Evolutionary conservation across 2,797 vertebrate species (phyloP), one percentile per base, ranked within the genome.

Genomic region (Phalanger gymnotis): DNA sequence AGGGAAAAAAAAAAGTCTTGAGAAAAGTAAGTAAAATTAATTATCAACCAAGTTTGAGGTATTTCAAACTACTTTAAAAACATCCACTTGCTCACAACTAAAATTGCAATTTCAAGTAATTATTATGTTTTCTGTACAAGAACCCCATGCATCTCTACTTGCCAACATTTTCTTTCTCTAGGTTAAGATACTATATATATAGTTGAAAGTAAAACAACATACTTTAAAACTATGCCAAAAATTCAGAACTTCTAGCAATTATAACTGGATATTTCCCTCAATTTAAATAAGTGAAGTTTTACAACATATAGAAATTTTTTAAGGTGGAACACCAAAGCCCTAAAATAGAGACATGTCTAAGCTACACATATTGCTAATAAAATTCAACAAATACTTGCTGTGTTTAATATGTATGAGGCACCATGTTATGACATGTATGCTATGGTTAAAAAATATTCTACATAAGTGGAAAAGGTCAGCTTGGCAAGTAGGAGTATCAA

Each of bases 241-340:
- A 2, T 81, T 34, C 91, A 81, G 7, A 47, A 27, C 81, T 93
- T 94, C 54, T 54, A 96, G 91, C 47, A 93, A 93, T 55, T 54
- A 92, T 25, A 87, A 92, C 73, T 27, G 1, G 66, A 93, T 30
- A 73, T 91, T 97, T 97, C 90, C 73, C 40, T 81, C 73, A 81
- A 81, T 27, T 81, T 47, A 94, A 92, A 94, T 53, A 94, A 94
- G 61, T 94, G 22, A 94, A 95, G 10, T 93, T 93, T 97, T 93
- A 94, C n/a, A 58, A 90, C 90, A 95, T 90, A 57, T 66, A 61
- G n/a, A 94, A 94, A 31, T 47, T 22, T 81, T 87, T 11, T 53
- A 95, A 91, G 34, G 22, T 40, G 96, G 4, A 91, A 53, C 52
- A n/a, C 34, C 61, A 97, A 96, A 94, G 13, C 73, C 73, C 55